Evolutionary conservation across 2,888 invertebrate species (phyloP).

Genomic region (Cryptus armator): DNA sequence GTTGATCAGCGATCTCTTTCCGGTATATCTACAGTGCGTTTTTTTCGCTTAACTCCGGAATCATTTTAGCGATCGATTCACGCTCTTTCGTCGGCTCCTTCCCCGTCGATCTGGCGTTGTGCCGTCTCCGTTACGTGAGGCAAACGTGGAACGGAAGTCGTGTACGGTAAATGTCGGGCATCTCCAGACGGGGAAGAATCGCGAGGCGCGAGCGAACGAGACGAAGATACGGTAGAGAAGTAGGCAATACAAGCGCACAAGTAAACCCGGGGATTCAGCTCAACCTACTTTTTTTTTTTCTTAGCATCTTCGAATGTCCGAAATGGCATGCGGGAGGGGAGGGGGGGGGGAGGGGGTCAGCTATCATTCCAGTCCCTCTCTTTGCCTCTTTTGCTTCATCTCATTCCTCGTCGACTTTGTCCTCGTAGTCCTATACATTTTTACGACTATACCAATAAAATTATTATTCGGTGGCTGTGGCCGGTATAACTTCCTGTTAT

Average conservation of each 20-base stretch:
- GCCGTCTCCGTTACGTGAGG: conserved; percentile 27
- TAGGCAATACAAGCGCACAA: conserved; percentile 9
- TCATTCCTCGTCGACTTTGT: not conserved
- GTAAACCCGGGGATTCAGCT: conserved; percentile 52
- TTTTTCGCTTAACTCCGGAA: not conserved
- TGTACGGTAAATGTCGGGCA: conserved; percentile 65
- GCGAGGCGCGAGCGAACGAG: conserved; percentile 42
- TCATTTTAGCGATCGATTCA: conserved; percentile 57
- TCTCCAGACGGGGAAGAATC: conserved; percentile 34
- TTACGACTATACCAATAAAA: not conserved
- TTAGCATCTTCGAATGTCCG: conserved; percentile 47
- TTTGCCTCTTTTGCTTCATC: conserved; percentile 5
- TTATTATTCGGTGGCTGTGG: no score
- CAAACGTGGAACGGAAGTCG: conserved; percentile 62
- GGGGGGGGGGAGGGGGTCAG: not conserved
- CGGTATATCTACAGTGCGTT: not conserved
- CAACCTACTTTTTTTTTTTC: conserved; percentile 56
- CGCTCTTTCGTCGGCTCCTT: conserved; percentile 38
- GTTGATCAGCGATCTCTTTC: conserved; percentile 16
- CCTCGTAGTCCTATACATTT: not conserved
- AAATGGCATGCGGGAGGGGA: conserved; percentile 10
- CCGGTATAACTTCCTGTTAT: no score
- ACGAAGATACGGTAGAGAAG: conserved; percentile 29
- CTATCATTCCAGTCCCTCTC: conserved; percentile 7
- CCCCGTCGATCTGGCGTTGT: conserved; percentile 18